These are phyloP conservation scores for Pagetopsis macropterus DNA, from an alignment of 2,797 vertebrate species.

Conservation along the genomic window DNA sequence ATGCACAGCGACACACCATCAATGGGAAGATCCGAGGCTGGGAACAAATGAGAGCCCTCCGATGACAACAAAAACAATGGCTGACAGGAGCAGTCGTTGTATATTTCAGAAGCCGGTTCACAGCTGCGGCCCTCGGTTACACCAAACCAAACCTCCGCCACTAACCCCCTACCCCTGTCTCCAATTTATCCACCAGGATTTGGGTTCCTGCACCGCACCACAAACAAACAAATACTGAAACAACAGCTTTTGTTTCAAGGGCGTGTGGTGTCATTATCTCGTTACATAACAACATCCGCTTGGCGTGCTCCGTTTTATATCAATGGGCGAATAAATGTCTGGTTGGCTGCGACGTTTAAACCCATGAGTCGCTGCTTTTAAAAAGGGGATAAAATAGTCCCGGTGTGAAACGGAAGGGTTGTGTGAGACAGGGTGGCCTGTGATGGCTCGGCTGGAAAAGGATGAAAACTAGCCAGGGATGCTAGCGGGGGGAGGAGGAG, in stretches of 20 bases:
- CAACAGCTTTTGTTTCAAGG: constrained; percentile 83
- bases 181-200: constrained; percentile 32
- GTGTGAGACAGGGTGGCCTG: constrained; percentile 49
- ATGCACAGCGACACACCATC: constrained; percentile 10
- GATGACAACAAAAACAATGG: constrained; percentile 84
- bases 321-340: constrained; percentile 9
- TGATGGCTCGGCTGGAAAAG: constrained; percentile 53
- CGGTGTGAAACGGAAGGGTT: not conserved
- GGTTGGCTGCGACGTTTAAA: not conserved
- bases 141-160: not conserved
- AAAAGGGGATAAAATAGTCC: not conserved
- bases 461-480: constrained; percentile 69
- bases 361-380: not conserved
- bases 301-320: constrained; percentile 39
- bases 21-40: constrained; percentile 12
- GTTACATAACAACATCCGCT: constrained; percentile 84
- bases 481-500: constrained; percentile 52
- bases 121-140: constrained; percentile 36
- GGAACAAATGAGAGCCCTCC: constrained; percentile 51
- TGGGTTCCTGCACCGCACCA: constrained; percentile 27
- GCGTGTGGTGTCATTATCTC: constrained; percentile 78
- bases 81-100: constrained; percentile 64
- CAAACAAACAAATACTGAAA: constrained; percentile 65
- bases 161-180: not conserved
- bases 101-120: constrained; percentile 44